Evolutionary conservation across 1,140 invertebrate species (phyloP).

Genomic region (Saccostrea echinata): DNA sequence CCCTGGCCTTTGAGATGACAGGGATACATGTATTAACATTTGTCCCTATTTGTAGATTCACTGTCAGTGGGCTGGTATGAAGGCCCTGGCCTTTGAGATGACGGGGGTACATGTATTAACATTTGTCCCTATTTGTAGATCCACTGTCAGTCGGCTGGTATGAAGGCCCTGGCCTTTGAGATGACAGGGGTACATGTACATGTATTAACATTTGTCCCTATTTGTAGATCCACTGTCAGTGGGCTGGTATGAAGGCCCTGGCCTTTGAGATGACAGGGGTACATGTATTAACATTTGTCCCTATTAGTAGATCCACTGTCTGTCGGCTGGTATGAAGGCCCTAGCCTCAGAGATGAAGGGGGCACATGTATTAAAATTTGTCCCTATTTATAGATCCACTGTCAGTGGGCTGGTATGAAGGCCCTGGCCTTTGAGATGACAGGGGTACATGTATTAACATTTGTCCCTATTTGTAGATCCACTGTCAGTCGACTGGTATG

Average conservation of each 20-base stretch:
- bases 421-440: no score
- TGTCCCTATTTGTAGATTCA: conserved; percentile 83
- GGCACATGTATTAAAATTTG: not conserved
- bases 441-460: not conserved
- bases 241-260: conserved; percentile 85
- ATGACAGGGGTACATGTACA: no score
- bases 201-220: no score
- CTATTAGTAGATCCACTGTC: conserved; percentile 85
- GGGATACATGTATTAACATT: no score
- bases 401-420: no score
- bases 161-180: conserved; percentile 95
- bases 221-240: no score
- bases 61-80: conserved; percentile 92
- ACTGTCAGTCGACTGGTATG: conserved; percentile 92
- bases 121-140: conserved; percentile 79
- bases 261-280: conserved; percentile 84
- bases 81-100: conserved; percentile 89
- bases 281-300: not conserved
- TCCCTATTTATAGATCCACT: not conserved
- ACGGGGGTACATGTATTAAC: no score
- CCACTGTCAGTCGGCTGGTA: conserved; percentile 92
- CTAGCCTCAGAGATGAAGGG: conserved; percentile 83
- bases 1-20: no score
- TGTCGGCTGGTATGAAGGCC: conserved; percentile 94
- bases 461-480: conserved; percentile 81